phyloP scores from a whole-genome alignment of 2,113 vertebrate genomes.

The Scophthalmus maximus region DNA sequence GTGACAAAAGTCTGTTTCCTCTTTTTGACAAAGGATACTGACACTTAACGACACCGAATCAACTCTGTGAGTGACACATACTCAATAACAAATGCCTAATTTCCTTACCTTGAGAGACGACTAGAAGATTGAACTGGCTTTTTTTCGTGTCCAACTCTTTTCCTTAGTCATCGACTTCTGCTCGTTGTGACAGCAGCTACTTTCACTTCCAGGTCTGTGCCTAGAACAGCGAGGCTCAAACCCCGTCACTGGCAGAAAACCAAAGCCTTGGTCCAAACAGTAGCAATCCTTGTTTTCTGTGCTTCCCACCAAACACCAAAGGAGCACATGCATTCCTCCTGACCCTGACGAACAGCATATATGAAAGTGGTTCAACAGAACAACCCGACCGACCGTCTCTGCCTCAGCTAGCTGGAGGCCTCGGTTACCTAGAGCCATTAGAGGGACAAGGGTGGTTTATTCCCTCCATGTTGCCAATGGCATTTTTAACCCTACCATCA shows the following conservation, averaged over 20 bases:
- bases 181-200: slow-evolving; percentile 27
- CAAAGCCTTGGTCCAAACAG: slow-evolving; percentile 53
- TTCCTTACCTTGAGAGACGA: slow-evolving; percentile 46
- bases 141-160: slow-evolving; percentile 5
- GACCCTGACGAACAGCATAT: slow-evolving; percentile 51
- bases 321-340: slow-evolving; percentile 76
- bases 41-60: not conserved
- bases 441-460: slow-evolving; percentile 32
- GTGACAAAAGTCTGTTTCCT: not conserved
- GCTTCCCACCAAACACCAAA: slow-evolving; percentile 54
- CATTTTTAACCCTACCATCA: slow-evolving; percentile 35
- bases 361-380: slow-evolving; percentile 60
- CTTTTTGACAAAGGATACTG: not conserved
- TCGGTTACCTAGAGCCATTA: slow-evolving; percentile 17
- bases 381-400: slow-evolving; percentile 30
- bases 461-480: slow-evolving; percentile 38
- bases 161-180: slow-evolving; percentile 31
- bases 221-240: slow-evolving; percentile 26
- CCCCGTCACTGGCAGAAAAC: slow-evolving; percentile 18
- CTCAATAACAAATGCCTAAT: not conserved
- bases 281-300: slow-evolving; percentile 66
- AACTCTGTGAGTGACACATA: not conserved
- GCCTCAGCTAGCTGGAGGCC: slow-evolving; percentile 13
- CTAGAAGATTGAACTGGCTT: not conserved
- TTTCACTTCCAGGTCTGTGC: slow-evolving; percentile 79